Evolutionary conservation across 2,888 invertebrate species (phyloP).

Genomic region (Lasioglossum figueresi): DNA sequence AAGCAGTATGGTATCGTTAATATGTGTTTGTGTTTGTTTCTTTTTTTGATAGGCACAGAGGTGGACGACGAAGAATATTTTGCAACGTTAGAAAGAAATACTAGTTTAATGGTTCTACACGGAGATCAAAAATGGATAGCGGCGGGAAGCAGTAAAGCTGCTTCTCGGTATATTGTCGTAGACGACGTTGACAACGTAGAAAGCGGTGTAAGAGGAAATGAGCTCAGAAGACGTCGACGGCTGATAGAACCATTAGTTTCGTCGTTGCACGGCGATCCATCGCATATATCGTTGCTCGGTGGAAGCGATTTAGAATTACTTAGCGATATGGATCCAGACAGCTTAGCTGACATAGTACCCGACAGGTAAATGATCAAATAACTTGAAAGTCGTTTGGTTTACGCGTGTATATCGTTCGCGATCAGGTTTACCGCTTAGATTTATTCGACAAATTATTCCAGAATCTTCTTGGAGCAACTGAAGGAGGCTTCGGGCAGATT

Average conservation of each 20-base stretch:
- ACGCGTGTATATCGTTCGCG: background rate
- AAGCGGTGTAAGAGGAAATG: constrained; percentile 69
- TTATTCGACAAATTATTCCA: constrained; percentile 61
- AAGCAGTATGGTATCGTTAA: background rate
- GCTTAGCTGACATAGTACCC: constrained; percentile 92
- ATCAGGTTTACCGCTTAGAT: background rate
- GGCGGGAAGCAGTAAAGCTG: constrained; percentile 78
- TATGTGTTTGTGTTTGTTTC: background rate
- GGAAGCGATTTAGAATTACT: constrained; percentile 93
- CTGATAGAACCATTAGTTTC: constrained; percentile 79
- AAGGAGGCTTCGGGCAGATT: constrained; percentile 94
- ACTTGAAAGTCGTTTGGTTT: background rate
- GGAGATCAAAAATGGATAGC: constrained; percentile 91
- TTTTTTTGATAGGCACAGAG: constrained; percentile 88
- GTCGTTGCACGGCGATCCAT: constrained; percentile 86
- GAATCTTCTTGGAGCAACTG: constrained; percentile 90
- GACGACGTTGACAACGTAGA: constrained; percentile 79
- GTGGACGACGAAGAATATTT: constrained; percentile 98
- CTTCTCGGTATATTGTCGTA: constrained; percentile 80
- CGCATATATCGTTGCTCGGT: constrained; percentile 93
- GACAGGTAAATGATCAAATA: constrained; percentile 85
- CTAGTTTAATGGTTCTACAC: constrained; percentile 92
- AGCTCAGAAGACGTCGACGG: constrained; percentile 71
- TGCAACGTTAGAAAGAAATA: constrained; percentile 94
- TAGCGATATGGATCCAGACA: constrained; percentile 96